phyloP scores from a whole-genome alignment of 2,797 vertebrate species.

The Ctenochaetus hawaiiensis region DNA sequence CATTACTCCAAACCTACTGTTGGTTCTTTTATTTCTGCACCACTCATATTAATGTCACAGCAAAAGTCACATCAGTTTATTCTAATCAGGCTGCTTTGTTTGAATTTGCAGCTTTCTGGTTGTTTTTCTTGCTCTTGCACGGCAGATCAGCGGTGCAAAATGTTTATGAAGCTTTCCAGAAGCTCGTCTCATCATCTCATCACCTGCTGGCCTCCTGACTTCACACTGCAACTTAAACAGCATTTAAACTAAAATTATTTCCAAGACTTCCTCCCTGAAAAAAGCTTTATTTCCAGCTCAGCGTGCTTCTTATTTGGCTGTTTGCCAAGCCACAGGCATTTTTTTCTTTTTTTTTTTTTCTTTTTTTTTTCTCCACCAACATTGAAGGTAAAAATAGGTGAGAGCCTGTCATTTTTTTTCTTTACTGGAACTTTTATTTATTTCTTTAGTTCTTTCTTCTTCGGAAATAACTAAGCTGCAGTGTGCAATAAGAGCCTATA shows the following conservation, averaged over 20 bases:
- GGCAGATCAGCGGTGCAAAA: constrained; percentile 3
- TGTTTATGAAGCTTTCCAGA: constrained; percentile 19
- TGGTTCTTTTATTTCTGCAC: constrained; percentile 20
- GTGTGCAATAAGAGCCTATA: constrained; percentile 47
- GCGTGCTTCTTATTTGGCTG: constrained; percentile 49
- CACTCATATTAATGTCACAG: constrained; percentile 12
- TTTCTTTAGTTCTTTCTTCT: constrained; percentile 55
- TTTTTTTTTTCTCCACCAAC: background rate
- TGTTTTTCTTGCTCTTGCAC: background rate
- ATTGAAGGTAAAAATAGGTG: constrained; percentile 63
- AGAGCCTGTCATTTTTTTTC: constrained; percentile 63
- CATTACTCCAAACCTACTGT: constrained; percentile 17
- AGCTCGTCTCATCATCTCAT: background rate
- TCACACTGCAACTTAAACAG: constrained; percentile 18
- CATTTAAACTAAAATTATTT: constrained; percentile 34
- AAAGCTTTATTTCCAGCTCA: constrained; percentile 43
- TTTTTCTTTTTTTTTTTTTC: background rate
- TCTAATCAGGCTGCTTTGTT: constrained; percentile 37
- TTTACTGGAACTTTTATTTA: constrained; percentile 48
- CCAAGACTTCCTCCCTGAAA: background rate
- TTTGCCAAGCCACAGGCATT: constrained; percentile 47
- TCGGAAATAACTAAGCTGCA: constrained; percentile 58
- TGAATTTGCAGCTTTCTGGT: background rate
- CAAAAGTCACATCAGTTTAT: constrained; percentile 22
- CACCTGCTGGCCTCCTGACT: constrained; percentile 5